These are phyloP conservation scores for Aplodontia rufa DNA, from an alignment of 2,113 vertebrate species.

Conservation along the genomic window DNA sequence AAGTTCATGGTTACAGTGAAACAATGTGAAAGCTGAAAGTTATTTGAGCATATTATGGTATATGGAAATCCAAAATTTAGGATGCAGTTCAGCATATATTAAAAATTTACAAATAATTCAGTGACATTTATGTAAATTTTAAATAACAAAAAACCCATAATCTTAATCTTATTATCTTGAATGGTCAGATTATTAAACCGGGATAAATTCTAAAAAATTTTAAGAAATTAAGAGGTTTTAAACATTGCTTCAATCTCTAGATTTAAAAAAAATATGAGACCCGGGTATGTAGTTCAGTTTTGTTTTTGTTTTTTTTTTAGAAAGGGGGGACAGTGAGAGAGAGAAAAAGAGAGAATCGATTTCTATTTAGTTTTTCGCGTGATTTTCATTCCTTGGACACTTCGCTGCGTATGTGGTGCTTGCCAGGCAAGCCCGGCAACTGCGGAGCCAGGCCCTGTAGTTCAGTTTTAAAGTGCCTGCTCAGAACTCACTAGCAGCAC, in stretches of 20 bases:
- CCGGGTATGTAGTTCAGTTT: too few relatives aligned
- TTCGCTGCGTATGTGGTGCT: too few relatives aligned
- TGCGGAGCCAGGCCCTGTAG: too few relatives aligned
- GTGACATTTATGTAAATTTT: background rate
- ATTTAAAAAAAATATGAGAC: background rate
- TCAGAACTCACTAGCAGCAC: background rate
- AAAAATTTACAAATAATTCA: conserved; percentile 31
- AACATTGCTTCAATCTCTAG: background rate
- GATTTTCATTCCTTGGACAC: too few relatives aligned
- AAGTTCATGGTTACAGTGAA: too few relatives aligned
- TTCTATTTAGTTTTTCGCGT: too few relatives aligned
- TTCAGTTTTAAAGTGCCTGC: background rate
- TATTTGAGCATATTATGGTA: background rate
- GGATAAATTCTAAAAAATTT: background rate
- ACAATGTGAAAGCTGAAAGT: background rate
- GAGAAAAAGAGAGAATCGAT: too few relatives aligned
- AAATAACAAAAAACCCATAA: conserved; percentile 5
- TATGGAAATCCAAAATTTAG: conserved; percentile 3
- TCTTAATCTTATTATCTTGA: background rate
- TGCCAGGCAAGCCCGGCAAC: too few relatives aligned
- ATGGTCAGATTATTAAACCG: background rate
- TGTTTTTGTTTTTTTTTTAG: too few relatives aligned
- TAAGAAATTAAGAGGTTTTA: background rate
- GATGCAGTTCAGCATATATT: background rate
- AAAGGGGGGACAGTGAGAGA: too few relatives aligned